Percentiles rank a stretch among this genome's conserved stretches.
phyloP scores from a whole-genome alignment of 2,113 vertebrate genomes.

The Heteronetta atricapilla region DNA sequence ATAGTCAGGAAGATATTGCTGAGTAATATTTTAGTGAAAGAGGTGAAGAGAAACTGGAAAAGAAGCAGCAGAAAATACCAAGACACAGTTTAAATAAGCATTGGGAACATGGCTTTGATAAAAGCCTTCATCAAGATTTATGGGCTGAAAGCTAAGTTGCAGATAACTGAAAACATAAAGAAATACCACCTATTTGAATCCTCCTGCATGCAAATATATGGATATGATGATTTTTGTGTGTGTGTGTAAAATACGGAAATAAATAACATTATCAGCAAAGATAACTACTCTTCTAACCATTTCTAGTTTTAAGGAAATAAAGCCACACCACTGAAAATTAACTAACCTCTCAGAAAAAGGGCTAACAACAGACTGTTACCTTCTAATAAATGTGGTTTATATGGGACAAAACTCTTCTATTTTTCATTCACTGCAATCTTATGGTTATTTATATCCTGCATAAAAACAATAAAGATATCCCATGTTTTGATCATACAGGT shows the following conservation, averaged over 20 bases:
- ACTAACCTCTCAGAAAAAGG: neutral
- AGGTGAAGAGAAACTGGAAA: neutral
- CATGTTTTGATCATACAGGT: neutral
- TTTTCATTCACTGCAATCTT: neutral
- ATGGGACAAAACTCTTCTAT: neutral
- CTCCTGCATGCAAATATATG: neutral
- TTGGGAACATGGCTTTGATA: neutral
- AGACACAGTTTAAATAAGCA: neutral
- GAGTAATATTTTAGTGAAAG: neutral
- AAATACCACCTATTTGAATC: neutral
- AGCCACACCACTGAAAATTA: neutral
- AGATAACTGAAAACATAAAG: neutral
- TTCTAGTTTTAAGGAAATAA: neutral
- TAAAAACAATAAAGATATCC: neutral
- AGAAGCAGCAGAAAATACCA: neutral
- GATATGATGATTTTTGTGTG: neutral
- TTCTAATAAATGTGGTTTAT: neutral
- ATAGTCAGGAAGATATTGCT: neutral
- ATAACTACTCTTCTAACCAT: neutral
- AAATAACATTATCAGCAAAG: neutral
- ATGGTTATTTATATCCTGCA: neutral
- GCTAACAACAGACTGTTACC: neutral
- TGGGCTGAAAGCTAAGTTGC: neutral
- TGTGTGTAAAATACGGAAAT: neutral
- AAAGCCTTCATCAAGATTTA: neutral